A percentile compares a stretch with the other conserved stretches of the same genome.
Evolutionary conservation across 2,888 invertebrate species (phyloP).

Genomic region (Troides helena): DNA sequence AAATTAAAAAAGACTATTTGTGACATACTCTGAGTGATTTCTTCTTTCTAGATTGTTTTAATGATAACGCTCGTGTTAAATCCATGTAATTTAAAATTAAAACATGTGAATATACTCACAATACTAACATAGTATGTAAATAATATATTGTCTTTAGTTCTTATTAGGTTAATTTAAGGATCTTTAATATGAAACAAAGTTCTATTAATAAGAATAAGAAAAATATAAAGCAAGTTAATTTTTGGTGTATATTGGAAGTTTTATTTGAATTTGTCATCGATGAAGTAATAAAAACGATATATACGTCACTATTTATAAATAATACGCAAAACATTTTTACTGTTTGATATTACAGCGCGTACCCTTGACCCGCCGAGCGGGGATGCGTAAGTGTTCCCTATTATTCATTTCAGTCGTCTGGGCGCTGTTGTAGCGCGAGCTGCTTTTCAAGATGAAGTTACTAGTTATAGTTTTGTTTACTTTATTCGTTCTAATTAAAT

Average conservation of each 20-base stretch:
- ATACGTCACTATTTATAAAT: conserved; percentile 28
- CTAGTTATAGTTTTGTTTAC: conserved; percentile 47
- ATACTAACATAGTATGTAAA: too few relatives aligned
- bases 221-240: background rate
- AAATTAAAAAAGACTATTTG: too few relatives aligned
- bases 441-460: conserved; percentile 52
- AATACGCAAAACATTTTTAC: conserved; percentile 16
- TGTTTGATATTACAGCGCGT: conserved; percentile 5
- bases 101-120: too few relatives aligned
- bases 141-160: too few relatives aligned
- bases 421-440: conserved; percentile 35
- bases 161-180: too few relatives aligned
- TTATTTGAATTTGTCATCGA: background rate
- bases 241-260: background rate
- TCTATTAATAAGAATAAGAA: background rate
- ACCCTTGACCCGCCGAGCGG: conserved; percentile 56
- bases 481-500: conserved; percentile 45
- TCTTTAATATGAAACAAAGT: too few relatives aligned
- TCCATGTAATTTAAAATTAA: too few relatives aligned
- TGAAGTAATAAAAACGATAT: conserved; percentile 13
- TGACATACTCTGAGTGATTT: too few relatives aligned
- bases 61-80: too few relatives aligned
- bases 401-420: conserved; percentile 48
- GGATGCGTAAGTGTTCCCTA: conserved; percentile 51
- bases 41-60: too few relatives aligned